Evolutionary conservation across 2,113 vertebrate genomes (phyloP).

Genomic region (Cyanoramphus novaezelandiae): DNA sequence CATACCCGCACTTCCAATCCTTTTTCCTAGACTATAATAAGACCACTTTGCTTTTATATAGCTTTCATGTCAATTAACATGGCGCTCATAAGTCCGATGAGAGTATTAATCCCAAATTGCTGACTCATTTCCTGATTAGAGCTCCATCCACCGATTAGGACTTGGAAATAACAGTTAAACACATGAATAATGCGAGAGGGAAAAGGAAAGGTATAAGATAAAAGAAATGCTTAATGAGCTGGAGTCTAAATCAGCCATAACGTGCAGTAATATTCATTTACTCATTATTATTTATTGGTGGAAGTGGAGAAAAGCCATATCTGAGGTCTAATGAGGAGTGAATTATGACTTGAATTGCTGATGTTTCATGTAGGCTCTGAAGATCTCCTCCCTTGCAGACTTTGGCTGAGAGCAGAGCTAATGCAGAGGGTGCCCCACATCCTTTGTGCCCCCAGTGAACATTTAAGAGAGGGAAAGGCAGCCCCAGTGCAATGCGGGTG

Average conservation of each 20-base stretch:
- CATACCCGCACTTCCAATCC: background rate
- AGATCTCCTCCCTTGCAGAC: background rate
- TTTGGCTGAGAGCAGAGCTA: background rate
- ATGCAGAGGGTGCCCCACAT: fast-evolving
- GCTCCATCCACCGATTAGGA: background rate
- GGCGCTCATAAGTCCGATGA: background rate
- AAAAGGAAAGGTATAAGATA: background rate
- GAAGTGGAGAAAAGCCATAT: background rate
- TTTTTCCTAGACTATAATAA: background rate
- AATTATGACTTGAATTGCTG: background rate
- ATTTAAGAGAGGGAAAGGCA: background rate
- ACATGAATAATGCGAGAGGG: background rate
- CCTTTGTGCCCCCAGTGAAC: fast-evolving
- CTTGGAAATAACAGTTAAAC: slow-evolving; percentile 31
- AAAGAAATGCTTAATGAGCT: background rate
- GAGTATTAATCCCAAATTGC: slow-evolving; percentile 13
- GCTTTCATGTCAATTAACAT: background rate
- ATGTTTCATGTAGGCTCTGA: background rate
- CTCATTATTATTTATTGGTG: background rate
- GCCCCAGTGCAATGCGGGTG: background rate
- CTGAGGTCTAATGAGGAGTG: background rate
- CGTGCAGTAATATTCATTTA: background rate
- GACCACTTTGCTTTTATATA: background rate
- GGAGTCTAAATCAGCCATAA: background rate
- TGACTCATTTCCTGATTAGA: slow-evolving; percentile 20